Conservation (phyloP, 2,888 invertebrate species). For the Ectemnius cavifrons region DNA sequence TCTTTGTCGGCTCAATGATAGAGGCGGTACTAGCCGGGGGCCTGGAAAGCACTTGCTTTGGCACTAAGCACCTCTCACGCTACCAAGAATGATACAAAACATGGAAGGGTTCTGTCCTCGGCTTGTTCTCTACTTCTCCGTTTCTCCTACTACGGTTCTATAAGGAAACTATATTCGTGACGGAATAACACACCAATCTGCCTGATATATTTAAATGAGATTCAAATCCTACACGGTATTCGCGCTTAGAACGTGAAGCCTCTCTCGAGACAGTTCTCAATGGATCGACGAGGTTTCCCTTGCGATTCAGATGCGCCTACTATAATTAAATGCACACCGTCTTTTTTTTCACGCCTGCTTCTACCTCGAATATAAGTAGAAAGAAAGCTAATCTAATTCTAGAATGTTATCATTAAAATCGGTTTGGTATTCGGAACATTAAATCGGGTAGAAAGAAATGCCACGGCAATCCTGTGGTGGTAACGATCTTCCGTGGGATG, state of each 20-base stretch:
- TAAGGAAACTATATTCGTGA: slow-evolving; percentile 18
- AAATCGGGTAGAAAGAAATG: too few species aligned
- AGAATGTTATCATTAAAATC: too few species aligned
- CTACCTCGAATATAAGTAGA: too few species aligned
- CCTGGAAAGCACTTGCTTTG: slow-evolving; percentile 37
- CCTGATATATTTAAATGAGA: slow-evolving; percentile 42
- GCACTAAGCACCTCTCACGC: slow-evolving; percentile 38
- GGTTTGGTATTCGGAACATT: too few species aligned
- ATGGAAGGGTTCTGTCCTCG: slow-evolving; percentile 17
- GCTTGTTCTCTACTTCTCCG: neutral
- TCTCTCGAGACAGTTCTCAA: slow-evolving; percentile 26
- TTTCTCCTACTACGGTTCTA: too few species aligned
- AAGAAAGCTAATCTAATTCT: too few species aligned
- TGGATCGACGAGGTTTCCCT: too few species aligned
- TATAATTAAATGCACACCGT: too few species aligned
- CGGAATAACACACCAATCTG: slow-evolving; percentile 42
- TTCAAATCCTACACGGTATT: slow-evolving; percentile 39
- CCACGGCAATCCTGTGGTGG: slow-evolving; percentile 1
- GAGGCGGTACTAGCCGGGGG: slow-evolving; percentile 23
- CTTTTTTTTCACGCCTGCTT: too few species aligned
- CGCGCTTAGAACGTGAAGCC: slow-evolving; percentile 36
- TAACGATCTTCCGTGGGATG: slow-evolving; percentile 41
- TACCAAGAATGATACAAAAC: slow-evolving; percentile 42
- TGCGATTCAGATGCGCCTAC: too few species aligned
- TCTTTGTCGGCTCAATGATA: slow-evolving; percentile 28